Base-by-base conservation (phyloP, 2,113 vertebrate species). In the Microtus pennsylvanicus region DNA sequence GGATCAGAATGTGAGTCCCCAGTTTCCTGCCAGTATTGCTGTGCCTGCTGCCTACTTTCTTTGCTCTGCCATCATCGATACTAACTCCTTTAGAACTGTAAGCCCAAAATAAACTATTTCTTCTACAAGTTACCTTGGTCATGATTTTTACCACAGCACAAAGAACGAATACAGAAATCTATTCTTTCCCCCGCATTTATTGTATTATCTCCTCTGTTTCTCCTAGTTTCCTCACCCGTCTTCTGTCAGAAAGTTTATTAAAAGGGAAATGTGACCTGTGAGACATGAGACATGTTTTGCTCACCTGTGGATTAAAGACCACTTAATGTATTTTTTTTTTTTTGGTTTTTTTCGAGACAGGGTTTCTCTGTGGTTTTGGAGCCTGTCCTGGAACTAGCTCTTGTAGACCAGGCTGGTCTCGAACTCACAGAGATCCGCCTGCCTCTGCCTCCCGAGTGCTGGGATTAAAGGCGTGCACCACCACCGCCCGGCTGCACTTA, bases 221-320 rank as follows among this genome's bases (percentile, higher is more conserved):
- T n/a, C 47, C 45, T 63, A 16, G 65, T 65, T 80, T 9, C 12
- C 19, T 95, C 42, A 67, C 90, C 14, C 5, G 7, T 67, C 22
- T n/a, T 90, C 50, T 22, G 81, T 21, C 67, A 91, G 35, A 33
- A 94, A 67, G 65, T 2, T 42, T 65, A 89, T 82, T 96, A 58
- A 88, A 94, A 83, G 63, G 92, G 70, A 93, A 78, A 95, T 78
- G 14, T 95, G 72, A 80, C 89, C 14, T 47, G 45, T 93, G 5
- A 72, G 55, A 89, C 47, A 96, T 28, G 50, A 86, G 47, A 26
- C 74, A 16, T 22, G 13, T 70, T 88, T 90, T 83, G 77, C 69
- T 70, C 67, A 95, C 69, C 45, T 96, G 58, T 77, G 82, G 45
- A 50, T 69, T 82, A 38, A 87, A 93, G 91, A 33, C 55, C 81